Percentiles rank a stretch among this genome's conserved stretches.
Evolutionary conservation across 1,140 invertebrate genomes (phyloP).

Genomic region (Drosophila lacteicornis): DNA sequence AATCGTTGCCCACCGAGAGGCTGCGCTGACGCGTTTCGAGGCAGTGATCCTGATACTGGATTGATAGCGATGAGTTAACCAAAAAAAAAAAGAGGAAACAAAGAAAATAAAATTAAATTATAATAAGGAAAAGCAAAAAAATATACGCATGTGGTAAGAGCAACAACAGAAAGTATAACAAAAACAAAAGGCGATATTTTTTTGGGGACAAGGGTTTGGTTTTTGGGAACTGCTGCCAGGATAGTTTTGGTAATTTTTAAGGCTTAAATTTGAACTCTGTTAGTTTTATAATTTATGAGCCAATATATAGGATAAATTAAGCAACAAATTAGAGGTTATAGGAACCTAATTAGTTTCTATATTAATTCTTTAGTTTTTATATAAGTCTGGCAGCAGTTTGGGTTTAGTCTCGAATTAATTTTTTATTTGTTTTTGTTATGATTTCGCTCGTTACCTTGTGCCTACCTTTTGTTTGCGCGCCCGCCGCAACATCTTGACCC

Average conservation of each 20-base stretch:
- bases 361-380: not conserved
- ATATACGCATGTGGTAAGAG: conserved; percentile 4
- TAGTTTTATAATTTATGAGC: not conserved
- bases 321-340: rapidly evolving
- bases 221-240: conserved; percentile 26
- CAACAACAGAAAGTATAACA: conserved; percentile 35
- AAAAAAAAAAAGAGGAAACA: conserved; percentile 56
- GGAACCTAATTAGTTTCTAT: not conserved
- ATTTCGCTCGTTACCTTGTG: conserved; percentile 53
- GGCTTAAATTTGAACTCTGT: not conserved
- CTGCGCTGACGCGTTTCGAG: conserved; percentile 79
- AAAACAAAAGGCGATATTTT: conserved; percentile 28
- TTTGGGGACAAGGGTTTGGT: too few species aligned
- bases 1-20: conserved; percentile 83
- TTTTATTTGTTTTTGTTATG: conserved; percentile 45
- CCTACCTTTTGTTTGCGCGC: conserved; percentile 84
- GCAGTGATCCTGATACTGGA: conserved; percentile 82
- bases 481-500: conserved; percentile 81
- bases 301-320: not conserved
- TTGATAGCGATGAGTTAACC: conserved; percentile 57
- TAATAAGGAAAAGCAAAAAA: conserved; percentile 15
- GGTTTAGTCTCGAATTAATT: conserved; percentile 8
- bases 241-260: not conserved
- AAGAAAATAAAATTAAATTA: conserved; percentile 65
- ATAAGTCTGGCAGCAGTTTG: conserved; percentile 16